phyloP scores from a whole-genome alignment of 2,888 invertebrate species.

The Busseola fusca region DNA sequence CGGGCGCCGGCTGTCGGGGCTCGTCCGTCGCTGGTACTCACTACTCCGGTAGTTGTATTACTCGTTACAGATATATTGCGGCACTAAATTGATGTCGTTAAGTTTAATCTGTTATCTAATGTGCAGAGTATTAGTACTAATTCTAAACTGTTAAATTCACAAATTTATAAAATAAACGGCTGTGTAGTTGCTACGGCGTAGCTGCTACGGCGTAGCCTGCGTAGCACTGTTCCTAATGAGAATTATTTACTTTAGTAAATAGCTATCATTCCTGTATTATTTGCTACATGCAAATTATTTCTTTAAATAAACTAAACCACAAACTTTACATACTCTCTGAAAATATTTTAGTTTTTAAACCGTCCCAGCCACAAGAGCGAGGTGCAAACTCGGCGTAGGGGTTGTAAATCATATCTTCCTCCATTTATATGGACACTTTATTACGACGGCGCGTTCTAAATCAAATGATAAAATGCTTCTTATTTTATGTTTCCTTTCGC shows the following conservation, averaged over 20 bases:
- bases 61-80: constrained; percentile 61
- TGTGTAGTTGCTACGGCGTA: constrained; percentile 32
- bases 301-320: constrained; percentile 2
- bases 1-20: constrained; percentile 63
- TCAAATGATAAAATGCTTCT: constrained; percentile 88
- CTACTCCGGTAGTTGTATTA: constrained; percentile 48
- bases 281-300: background rate
- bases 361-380: constrained; percentile 70
- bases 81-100: constrained; percentile 62
- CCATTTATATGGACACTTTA: constrained; percentile 88
- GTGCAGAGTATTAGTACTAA: constrained; percentile 38
- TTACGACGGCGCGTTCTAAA: constrained; percentile 87
- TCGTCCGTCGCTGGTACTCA: constrained; percentile 57
- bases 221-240: constrained; percentile 10
- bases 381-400: constrained; percentile 81
- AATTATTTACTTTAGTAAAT: background rate
- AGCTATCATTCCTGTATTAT: background rate
- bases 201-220: constrained; percentile 33
- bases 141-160: constrained; percentile 31
- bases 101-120: constrained; percentile 59
- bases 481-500: constrained; percentile 86
- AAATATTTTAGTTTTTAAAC: constrained; percentile 74
- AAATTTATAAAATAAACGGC: constrained; percentile 19
- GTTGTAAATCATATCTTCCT: constrained; percentile 86
- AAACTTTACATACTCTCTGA: constrained; percentile 27